A percentile compares a stretch with the other conserved stretches of the same genome.
phyloP scores from a whole-genome alignment of 2,113 vertebrate species.

The Neotoma lepida region DNA sequence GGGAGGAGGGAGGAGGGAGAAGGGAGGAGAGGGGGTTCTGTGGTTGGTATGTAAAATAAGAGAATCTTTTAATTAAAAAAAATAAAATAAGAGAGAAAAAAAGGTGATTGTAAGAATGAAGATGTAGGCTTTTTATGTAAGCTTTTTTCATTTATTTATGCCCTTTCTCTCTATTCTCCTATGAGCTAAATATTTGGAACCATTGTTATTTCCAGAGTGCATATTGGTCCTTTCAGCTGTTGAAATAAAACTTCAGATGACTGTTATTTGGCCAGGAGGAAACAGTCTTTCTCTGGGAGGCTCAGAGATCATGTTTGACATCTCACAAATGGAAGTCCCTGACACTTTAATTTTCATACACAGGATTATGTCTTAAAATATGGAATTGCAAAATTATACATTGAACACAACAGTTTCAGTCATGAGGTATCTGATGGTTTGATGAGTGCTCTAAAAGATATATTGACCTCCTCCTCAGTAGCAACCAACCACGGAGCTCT shows the following conservation, averaged over 20 bases:
- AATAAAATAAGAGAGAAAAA: no score
- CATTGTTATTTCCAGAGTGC: neutral
- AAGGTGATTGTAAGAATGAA: neutral
- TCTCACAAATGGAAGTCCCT: neutral
- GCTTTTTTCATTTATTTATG: neutral
- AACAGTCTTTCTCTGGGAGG: neutral
- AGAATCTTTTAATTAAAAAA: no score
- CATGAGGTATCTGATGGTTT: neutral
- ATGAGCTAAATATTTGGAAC: neutral
- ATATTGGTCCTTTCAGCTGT: neutral
- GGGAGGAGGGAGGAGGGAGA: no score
- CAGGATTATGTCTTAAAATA: neutral
- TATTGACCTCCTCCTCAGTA: neutral
- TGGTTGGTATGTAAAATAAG: no score
- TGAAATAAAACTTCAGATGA: neutral
- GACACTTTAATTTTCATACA: neutral
- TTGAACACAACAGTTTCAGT: neutral
- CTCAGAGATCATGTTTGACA: neutral
- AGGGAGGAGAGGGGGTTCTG: no score
- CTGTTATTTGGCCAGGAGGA: neutral
- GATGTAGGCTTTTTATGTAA: neutral
- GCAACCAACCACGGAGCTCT: neutral
- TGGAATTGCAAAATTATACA: neutral
- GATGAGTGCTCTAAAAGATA: neutral
- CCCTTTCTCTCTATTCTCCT: neutral